phyloP scores from a whole-genome alignment of 2,797 vertebrate species.

The Podarcis lilfordi region DNA sequence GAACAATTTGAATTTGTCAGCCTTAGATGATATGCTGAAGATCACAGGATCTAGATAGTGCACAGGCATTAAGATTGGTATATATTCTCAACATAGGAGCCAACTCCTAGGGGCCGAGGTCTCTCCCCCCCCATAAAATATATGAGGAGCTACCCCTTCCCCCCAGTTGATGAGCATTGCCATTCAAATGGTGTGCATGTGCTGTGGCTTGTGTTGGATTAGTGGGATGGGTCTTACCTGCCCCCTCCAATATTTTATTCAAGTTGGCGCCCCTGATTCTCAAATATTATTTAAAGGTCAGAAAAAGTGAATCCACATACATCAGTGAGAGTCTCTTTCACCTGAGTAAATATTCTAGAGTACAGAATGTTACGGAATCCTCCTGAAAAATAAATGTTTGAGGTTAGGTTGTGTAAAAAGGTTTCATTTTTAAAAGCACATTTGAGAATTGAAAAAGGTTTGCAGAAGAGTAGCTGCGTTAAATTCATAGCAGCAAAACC shows the following conservation, averaged over 20 bases:
- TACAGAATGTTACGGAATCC: not conserved
- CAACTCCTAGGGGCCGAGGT: too few species aligned
- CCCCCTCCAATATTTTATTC: too few species aligned
- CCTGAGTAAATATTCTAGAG: conserved; percentile 5
- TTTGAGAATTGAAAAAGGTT: not conserved
- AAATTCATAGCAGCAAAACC: not conserved
- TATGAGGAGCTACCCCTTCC: too few species aligned
- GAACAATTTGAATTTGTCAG: not conserved
- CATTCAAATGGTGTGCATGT: too few species aligned
- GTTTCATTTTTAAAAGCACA: not conserved
- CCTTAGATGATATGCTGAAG: conserved; percentile 1
- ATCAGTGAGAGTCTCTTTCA: not conserved
- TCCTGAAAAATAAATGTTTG: conserved; percentile 12
- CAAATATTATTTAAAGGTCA: conserved; percentile 14
- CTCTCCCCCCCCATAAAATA: too few species aligned
- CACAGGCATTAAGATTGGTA: not conserved
- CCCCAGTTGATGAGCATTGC: too few species aligned
- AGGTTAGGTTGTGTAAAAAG: not conserved
- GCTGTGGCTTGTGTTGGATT: too few species aligned
- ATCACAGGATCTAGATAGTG: not conserved
- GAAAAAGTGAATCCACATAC: not conserved
- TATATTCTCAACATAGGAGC: not conserved
- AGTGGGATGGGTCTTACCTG: too few species aligned
- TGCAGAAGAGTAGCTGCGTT: not conserved
- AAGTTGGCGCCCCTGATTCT: not conserved